Conservation (phyloP, 2,113 vertebrate species). For the Atractosteus spatula region DNA sequence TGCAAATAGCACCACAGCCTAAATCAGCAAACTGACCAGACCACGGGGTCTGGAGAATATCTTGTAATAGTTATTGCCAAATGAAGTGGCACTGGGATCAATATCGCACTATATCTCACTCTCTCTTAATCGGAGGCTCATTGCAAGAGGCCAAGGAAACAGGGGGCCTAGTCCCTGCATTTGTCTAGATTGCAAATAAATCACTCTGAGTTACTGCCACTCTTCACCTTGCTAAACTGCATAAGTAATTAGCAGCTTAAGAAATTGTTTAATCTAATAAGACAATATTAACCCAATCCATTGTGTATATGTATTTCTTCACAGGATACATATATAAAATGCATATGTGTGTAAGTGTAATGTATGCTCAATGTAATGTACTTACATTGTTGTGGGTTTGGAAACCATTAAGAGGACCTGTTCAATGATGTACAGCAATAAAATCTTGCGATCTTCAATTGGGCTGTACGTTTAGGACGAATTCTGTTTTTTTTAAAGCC, state of each 20-base stretch:
- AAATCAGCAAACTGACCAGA: slow-evolving; percentile 61
- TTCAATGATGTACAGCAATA: slow-evolving; percentile 11
- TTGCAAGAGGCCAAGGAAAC: slow-evolving; percentile 93
- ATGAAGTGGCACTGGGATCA: slow-evolving; percentile 96
- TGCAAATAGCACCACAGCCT: slow-evolving; percentile 73
- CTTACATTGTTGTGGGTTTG: slow-evolving; percentile 48
- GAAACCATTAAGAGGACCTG: slow-evolving; percentile 42
- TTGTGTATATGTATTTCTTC: background rate
- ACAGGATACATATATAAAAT: background rate
- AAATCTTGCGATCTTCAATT: slow-evolving; percentile 2
- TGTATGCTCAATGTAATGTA: slow-evolving; percentile 15
- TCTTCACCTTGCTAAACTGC: slow-evolving; percentile 82
- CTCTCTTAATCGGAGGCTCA: slow-evolving; percentile 88
- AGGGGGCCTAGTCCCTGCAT: slow-evolving; percentile 88
- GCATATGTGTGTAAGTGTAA: background rate
- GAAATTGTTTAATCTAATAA: slow-evolving; percentile 59
- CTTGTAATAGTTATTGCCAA: slow-evolving; percentile 96
- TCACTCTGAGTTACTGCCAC: slow-evolving; percentile 84
- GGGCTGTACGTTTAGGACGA: slow-evolving; percentile 6
- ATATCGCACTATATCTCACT: slow-evolving; percentile 95
- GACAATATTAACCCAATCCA: slow-evolving; percentile 49
- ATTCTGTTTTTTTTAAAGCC: slow-evolving; percentile 12
- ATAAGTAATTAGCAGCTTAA: slow-evolving; percentile 83
- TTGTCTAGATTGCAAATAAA: slow-evolving; percentile 93
- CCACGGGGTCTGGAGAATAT: slow-evolving; percentile 63